These are phyloP conservation scores for Amphipyra tragopoginis DNA, from an alignment of 2,888 invertebrate genomes.

Conservation along the genomic window DNA sequence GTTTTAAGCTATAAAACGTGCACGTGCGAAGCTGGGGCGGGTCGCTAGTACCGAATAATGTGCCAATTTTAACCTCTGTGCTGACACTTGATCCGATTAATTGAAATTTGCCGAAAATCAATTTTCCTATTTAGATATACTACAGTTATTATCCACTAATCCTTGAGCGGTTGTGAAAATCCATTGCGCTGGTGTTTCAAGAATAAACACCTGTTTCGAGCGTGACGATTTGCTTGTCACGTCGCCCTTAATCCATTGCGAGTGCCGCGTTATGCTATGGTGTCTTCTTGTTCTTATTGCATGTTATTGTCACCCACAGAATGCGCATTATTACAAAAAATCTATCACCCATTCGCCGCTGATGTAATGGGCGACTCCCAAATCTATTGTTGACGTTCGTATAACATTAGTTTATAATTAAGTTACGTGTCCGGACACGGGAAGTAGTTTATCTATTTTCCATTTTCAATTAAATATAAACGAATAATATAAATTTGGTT, in stretches of 20 bases:
- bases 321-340: constrained; percentile 30
- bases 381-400: constrained; percentile 55
- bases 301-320: constrained; percentile 14
- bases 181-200: constrained; percentile 58
- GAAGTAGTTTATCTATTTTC: constrained; percentile 67
- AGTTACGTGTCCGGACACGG: constrained; percentile 59
- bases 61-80: constrained; percentile 1
- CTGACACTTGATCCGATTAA: constrained; percentile 6
- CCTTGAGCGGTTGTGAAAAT: constrained; percentile 58
- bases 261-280: constrained; percentile 1
- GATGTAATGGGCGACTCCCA: constrained; percentile 60
- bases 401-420: constrained; percentile 52
- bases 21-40: no score
- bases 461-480: constrained; percentile 60
- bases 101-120: constrained; percentile 38
- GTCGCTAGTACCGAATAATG: constrained; percentile 1
- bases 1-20: no score
- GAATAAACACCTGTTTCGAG: constrained; percentile 54
- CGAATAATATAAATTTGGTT: constrained; percentile 54
- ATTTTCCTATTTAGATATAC: constrained; percentile 46
- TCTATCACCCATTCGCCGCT: constrained; percentile 58
- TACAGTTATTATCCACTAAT: constrained; percentile 37
- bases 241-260: constrained; percentile 45
- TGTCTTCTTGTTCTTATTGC: constrained; percentile 15
- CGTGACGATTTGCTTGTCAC: constrained; percentile 44